Evolutionary conservation across 2,888 invertebrate species (phyloP).

Genomic region (Mycogona germanica): DNA sequence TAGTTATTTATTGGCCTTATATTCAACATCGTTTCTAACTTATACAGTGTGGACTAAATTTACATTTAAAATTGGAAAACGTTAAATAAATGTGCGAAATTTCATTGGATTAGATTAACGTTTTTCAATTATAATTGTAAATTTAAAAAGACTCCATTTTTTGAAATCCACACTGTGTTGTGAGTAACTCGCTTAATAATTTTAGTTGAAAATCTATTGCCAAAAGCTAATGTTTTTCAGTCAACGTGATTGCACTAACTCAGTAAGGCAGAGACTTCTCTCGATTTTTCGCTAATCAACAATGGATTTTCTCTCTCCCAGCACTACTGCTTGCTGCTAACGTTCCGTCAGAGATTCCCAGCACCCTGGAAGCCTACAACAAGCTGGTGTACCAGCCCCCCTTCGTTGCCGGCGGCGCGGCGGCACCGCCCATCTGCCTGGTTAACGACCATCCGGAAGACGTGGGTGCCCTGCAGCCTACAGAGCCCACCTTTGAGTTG

Average conservation of each 20-base stretch:
- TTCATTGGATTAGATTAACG: no score
- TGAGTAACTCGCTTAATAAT: no score
- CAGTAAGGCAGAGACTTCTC: not conserved
- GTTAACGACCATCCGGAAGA: not conserved
- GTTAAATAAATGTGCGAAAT: no score
- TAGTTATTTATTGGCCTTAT: no score
- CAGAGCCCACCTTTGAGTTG: constrained; percentile 9
- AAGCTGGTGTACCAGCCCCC: constrained; percentile 7
- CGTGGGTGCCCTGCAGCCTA: not conserved
- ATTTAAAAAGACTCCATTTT: no score
- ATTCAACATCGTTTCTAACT: no score
- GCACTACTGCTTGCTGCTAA: not conserved
- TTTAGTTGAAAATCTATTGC: no score
- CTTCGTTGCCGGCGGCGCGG: not conserved
- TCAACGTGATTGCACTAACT: not conserved
- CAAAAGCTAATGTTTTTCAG: no score
- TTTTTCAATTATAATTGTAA: no score
- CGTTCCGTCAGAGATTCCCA: constrained; percentile 8
- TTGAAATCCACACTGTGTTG: no score
- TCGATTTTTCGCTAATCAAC: not conserved
- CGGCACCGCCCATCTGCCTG: not conserved
- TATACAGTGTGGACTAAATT: no score
- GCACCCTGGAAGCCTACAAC: constrained; percentile 14
- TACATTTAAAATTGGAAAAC: no score
- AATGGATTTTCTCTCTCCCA: not conserved